Percentiles rank a stretch among this genome's conserved stretches.
These are phyloP conservation scores for Pyrocephalus nanus DNA, from an alignment of 2,797 vertebrate species.

Conservation along the genomic window DNA sequence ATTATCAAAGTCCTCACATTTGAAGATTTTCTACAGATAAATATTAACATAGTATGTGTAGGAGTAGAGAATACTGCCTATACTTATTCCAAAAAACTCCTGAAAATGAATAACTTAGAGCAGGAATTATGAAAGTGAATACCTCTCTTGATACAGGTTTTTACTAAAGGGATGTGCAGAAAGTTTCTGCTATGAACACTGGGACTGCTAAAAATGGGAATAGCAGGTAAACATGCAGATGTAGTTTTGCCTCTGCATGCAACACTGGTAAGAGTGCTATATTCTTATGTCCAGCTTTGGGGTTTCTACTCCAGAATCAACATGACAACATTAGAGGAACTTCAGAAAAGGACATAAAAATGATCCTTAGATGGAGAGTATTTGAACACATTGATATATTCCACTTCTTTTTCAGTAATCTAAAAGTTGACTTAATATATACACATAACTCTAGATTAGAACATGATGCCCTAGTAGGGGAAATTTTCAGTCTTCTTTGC, in stretches of 20 bases:
- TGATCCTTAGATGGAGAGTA: neutral
- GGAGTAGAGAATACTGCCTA: neutral
- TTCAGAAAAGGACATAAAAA: neutral
- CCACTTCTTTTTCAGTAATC: neutral
- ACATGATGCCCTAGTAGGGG: neutral
- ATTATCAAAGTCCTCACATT: neutral
- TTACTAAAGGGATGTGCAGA: neutral
- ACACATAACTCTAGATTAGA: neutral
- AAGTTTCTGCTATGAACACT: neutral
- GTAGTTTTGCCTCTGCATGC: neutral
- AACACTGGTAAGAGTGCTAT: neutral
- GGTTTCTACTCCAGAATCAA: neutral
- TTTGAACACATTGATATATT: neutral
- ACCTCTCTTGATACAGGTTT: accelerated
- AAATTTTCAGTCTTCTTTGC: neutral
- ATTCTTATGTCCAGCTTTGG: neutral
- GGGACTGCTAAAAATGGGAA: neutral
- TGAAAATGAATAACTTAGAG: neutral
- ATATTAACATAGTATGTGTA: neutral
- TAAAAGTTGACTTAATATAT: neutral
- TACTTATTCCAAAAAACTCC: neutral
- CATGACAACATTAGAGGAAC: neutral
- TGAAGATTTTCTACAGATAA: neutral
- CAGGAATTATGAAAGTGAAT: neutral
- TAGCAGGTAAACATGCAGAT: neutral